These are phyloP conservation scores for Dynastes tityus DNA, from an alignment of 2,888 invertebrate species.

Conservation along the genomic window DNA sequence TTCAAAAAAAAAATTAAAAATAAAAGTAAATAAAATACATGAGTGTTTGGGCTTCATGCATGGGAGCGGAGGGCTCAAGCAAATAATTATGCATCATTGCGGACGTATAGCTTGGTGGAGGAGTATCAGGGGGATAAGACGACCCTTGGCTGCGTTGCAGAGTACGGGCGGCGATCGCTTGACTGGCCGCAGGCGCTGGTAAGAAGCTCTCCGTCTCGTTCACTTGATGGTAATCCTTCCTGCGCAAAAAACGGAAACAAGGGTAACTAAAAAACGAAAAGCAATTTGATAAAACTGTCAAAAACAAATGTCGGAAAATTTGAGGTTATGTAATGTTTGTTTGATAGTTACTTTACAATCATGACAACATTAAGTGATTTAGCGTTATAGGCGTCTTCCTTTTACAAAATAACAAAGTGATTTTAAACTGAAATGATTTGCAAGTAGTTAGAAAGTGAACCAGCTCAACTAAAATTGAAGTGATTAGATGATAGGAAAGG, in stretches of 20 bases:
- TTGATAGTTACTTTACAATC: no score
- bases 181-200: constrained; percentile 76
- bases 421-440: no score
- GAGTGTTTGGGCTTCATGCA: constrained; percentile 70
- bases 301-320: no score
- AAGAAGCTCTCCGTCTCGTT: constrained; percentile 90
- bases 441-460: no score
- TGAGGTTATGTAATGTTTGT: not conserved
- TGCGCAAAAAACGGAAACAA: constrained; percentile 59
- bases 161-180: constrained; percentile 77
- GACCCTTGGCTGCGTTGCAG: constrained; percentile 81
- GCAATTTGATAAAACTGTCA: not conserved
- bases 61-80: constrained; percentile 66
- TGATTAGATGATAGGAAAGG: no score
- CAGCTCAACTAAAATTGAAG: no score
- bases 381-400: no score
- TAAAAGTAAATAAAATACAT: constrained; percentile 64
- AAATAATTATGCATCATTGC: constrained; percentile 72
- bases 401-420: no score
- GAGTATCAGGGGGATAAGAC: constrained; percentile 76
- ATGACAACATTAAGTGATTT: no score
- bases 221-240: constrained; percentile 85
- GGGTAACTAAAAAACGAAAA: not conserved
- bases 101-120: constrained; percentile 77
- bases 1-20: constrained; percentile 8